Conservation (phyloP, 2,113 vertebrate species). For the Alectura lathami region DNA sequence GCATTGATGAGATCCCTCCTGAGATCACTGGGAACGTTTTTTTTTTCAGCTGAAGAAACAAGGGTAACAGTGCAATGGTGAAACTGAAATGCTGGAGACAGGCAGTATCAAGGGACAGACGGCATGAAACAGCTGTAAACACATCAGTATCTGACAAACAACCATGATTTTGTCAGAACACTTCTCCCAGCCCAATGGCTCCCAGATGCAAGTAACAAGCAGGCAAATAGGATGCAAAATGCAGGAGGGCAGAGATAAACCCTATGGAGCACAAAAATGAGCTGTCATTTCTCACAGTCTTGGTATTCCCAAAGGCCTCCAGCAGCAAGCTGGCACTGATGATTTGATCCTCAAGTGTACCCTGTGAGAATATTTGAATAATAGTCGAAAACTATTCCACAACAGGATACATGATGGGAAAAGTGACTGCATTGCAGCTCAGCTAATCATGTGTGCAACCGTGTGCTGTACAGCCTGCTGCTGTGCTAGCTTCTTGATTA, state of each 20-base stretch:
- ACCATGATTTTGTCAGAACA: neutral
- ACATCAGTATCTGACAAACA: neutral
- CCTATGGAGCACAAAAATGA: conserved; percentile 58
- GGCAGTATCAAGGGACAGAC: neutral
- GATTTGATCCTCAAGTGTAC: conserved; percentile 88
- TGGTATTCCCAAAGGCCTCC: conserved; percentile 88
- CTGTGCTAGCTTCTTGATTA: neutral
- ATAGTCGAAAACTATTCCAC: neutral
- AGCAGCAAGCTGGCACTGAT: conserved; percentile 82
- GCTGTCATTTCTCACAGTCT: conserved; percentile 89
- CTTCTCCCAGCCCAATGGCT: neutral
- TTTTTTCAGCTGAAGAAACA: neutral
- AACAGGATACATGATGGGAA: neutral
- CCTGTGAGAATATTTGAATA: conserved; percentile 60
- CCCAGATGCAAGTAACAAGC: neutral
- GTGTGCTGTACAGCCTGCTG: fast-evolving
- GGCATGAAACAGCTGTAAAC: neutral
- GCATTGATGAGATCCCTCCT: neutral
- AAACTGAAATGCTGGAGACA: neutral
- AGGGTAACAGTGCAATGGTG: neutral
- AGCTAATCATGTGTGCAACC: neutral
- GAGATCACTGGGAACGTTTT: neutral
- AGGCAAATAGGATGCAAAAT: neutral
- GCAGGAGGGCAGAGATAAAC: neutral
- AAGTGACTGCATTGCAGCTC: neutral